Percentiles rank a stretch among this genome's conserved stretches.
Conservation (phyloP, 2,888 invertebrate species). For the Scaptodrosophila latifasciaeformis region DNA sequence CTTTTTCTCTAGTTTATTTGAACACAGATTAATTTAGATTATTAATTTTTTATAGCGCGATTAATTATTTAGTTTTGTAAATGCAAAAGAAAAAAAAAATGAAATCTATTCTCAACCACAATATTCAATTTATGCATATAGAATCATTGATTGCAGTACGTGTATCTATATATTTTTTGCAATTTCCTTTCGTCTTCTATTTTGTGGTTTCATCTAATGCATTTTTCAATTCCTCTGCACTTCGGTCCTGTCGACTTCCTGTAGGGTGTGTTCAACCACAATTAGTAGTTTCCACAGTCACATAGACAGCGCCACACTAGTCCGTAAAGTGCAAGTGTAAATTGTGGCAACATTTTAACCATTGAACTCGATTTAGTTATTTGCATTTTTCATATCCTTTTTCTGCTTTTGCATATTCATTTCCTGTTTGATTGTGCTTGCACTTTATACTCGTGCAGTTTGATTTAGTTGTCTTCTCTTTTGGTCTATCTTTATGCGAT, state of each 20-base stretch:
- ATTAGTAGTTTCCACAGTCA: conserved; percentile 49
- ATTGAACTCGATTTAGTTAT: conserved; percentile 59
- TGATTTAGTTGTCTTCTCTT: conserved; percentile 1
- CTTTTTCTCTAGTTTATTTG: conserved; percentile 19
- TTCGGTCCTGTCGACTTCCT: conserved; percentile 22
- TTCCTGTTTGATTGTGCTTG: conserved; percentile 44
- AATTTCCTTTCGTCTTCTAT: conserved; percentile 59
- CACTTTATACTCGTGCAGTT: conserved; percentile 26
- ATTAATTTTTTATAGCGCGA: not conserved
- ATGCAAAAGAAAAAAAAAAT: not conserved
- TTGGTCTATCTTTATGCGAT: not conserved
- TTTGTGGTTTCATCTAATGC: conserved; percentile 60
- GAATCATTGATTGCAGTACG: conserved; percentile 25
- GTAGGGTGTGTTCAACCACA: conserved; percentile 37
- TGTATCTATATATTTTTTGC: conserved; percentile 21
- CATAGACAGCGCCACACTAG: conserved; percentile 31
- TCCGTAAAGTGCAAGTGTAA: not conserved
- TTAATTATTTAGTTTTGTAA: not conserved
- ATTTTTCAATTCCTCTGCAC: conserved; percentile 46
- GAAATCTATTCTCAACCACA: conserved; percentile 38
- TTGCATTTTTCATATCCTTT: conserved; percentile 64
- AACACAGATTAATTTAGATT: conserved; percentile 7
- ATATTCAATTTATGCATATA: conserved; percentile 61
- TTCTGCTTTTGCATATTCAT: conserved; percentile 63
- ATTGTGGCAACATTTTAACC: conserved; percentile 4